Conservation (phyloP, 2,113 vertebrate genomes). For the Charadrius vociferus region DNA sequence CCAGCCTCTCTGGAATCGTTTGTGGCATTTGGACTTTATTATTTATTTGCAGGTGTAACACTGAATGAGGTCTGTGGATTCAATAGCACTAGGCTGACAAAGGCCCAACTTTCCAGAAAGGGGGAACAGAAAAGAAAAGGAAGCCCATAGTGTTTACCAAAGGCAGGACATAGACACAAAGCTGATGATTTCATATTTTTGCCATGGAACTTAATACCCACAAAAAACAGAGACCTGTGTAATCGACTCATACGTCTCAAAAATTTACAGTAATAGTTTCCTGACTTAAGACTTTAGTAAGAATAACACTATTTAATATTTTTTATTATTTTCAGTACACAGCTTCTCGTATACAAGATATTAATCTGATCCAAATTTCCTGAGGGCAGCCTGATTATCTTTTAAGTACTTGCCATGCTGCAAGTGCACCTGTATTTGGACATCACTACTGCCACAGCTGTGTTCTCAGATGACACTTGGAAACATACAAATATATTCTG, state of each 20-base stretch:
- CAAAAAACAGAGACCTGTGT: background rate
- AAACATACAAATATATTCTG: background rate
- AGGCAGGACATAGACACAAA: background rate
- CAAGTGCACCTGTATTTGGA: slow-evolving; percentile 34
- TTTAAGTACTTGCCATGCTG: background rate
- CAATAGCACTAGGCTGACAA: background rate
- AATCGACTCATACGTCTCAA: background rate
- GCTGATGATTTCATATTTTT: rapidly evolving
- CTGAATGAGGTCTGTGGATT: background rate
- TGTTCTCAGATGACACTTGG: background rate
- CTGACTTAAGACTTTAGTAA: background rate
- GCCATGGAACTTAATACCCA: background rate
- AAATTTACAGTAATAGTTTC: background rate
- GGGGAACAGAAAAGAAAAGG: background rate
- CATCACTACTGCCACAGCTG: slow-evolving; percentile 34
- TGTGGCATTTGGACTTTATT: background rate
- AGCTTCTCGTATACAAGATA: background rate
- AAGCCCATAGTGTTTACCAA: background rate
- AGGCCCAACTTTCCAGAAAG: background rate
- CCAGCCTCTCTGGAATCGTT: background rate
- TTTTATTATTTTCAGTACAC: background rate
- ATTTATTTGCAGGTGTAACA: background rate
- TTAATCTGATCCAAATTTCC: background rate
- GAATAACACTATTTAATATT: background rate
- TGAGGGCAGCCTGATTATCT: background rate